A percentile compares a stretch with the other conserved stretches of the same genome.
Evolutionary conservation across 2,113 vertebrate genomes (phyloP).

Genomic region (Albula glossodonta): DNA sequence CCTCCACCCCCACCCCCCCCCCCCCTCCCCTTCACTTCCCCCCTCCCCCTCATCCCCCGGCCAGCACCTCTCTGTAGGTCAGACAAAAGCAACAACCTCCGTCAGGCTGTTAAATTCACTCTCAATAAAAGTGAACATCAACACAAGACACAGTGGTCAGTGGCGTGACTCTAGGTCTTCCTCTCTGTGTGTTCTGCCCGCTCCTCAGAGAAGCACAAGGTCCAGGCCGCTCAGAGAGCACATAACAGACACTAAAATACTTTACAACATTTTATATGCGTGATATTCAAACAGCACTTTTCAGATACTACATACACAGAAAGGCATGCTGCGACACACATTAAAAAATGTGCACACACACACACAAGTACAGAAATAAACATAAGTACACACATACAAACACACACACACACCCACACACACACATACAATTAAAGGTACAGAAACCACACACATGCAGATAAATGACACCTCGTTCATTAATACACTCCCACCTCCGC

Average conservation of each 20-base stretch:
- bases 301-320: too few species aligned
- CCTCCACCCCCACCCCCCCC: background rate
- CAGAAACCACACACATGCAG: conserved; percentile 2
- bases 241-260: background rate
- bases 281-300: background rate
- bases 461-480: conserved; percentile 33
- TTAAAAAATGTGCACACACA: background rate
- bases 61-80: background rate
- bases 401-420: background rate
- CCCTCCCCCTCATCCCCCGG: conserved; percentile 25
- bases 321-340: background rate
- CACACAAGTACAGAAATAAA: too few species aligned
- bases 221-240: background rate
- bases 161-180: background rate
- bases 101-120: background rate
- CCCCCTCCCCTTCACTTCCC: conserved; percentile 34
- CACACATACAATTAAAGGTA: conserved; percentile 40
- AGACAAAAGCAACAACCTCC: background rate
- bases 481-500: conserved; percentile 34
- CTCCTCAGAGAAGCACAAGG: background rate
- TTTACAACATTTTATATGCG: background rate
- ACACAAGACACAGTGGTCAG: background rate
- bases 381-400: background rate
- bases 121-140: conserved; percentile 18
- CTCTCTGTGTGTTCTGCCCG: background rate